phyloP scores from a whole-genome alignment of 2,888 invertebrate species.

The Dolichopus griseipennis region DNA sequence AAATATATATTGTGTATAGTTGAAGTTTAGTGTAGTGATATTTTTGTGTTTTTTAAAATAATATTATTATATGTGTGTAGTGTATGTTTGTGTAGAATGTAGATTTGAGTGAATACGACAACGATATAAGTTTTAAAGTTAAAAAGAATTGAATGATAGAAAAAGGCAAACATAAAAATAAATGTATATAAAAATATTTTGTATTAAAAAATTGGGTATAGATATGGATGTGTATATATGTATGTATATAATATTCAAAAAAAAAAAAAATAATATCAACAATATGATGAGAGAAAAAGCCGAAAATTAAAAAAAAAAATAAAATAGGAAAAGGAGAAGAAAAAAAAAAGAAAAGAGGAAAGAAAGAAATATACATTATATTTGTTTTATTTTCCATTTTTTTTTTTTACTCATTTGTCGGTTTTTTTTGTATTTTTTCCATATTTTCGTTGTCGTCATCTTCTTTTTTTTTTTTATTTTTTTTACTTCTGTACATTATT shows the following conservation, averaged over 20 bases:
- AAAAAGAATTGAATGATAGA: no score
- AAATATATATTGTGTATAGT: no score
- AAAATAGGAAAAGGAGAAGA: not conserved
- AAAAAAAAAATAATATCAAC: not conserved
- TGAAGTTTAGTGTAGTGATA: no score
- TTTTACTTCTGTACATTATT: not conserved
- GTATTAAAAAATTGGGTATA: no score
- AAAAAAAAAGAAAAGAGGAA: not conserved
- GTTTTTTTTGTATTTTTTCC: not conserved
- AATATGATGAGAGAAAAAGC: slow-evolving; percentile 1
- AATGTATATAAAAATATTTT: not conserved
- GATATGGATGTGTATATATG: no score
- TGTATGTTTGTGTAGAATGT: no score
- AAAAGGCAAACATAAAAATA: not conserved
- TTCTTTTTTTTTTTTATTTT: no score
- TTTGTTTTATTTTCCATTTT: not conserved
- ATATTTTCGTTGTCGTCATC: not conserved
- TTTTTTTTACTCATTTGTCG: not conserved
- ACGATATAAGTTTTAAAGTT: not conserved
- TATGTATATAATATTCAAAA: not conserved
- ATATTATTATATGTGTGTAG: no score
- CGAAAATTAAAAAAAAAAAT: not conserved
- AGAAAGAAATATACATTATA: not conserved
- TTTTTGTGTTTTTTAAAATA: no score
- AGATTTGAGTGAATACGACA: not conserved